Base-by-base conservation (phyloP, 2,888 invertebrate genomes). In the Furcula furcula region DNA sequence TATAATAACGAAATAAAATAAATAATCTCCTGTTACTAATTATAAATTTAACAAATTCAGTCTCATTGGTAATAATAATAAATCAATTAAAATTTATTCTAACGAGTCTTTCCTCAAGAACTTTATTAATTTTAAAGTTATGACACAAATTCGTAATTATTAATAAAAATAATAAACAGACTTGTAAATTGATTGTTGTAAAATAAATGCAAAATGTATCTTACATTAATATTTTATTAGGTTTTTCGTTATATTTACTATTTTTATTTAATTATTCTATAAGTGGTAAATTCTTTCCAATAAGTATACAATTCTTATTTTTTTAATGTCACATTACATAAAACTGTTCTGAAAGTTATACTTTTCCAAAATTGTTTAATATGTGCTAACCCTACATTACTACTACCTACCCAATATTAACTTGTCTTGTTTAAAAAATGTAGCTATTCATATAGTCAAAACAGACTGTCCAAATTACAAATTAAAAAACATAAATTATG, bases 41-140 rank as follows among this genome's bases (percentile, higher is more conserved):
- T 60, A 64, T 75, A 75, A 76, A 68, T 72, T 78, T 79, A 83
- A 85, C 80, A 82, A 86, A 86, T 85, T 88, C 87, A 88, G 87
- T 88, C 87, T 88, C 84, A 86, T 87, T 76, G 72, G 76, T 80
- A 70, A 74, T 72, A 76, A 83, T 80, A 70, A 74, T 72, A 76
- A 83, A 80, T 73, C 61, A 73, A 76, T 65, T 50, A 53, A 65
- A 68, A 71, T 69, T 59, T 62, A 65, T 57, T 57, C 61, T 55
- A 58, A 63, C 64, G 56, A 66, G 68, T 76, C 81, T 76, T 76
- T 76, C 74, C 77, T 82, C 76, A 80, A 84, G 42, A 78, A 76
- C 78, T 59, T 70, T 49, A 52, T 41, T 36, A 42, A 49, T 55
- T 58, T 46, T 47, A 38, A 52, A 50, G 48, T 62, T 70, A 69